phyloP scores from a whole-genome alignment of 2,113 vertebrate species.

The Oriolus oriolus region DNA sequence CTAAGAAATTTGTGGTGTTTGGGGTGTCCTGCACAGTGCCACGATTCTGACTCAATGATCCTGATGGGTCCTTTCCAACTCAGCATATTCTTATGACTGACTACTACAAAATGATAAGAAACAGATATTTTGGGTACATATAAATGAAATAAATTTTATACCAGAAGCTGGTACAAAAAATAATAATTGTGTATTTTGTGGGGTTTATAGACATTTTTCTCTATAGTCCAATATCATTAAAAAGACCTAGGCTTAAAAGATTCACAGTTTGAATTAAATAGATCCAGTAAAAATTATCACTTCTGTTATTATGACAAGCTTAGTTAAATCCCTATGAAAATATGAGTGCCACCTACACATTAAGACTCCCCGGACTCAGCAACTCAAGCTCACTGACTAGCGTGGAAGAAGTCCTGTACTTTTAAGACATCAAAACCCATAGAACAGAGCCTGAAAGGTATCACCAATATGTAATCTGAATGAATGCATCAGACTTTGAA shows the following conservation, averaged over 20 bases:
- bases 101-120: not conserved
- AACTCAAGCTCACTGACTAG: not conserved
- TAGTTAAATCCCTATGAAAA: not conserved
- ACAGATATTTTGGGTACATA: not conserved
- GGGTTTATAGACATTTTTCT: not conserved
- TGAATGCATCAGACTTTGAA: not conserved
- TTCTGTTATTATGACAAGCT: not conserved
- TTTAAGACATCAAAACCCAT: not conserved
- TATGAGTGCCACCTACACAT: not conserved
- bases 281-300: not conserved
- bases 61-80: not conserved
- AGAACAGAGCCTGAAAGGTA: not conserved
- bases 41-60: not conserved
- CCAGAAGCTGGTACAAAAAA: not conserved
- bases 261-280: not conserved
- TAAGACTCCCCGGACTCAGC: not conserved
- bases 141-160: not conserved
- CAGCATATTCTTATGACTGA: not conserved
- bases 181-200: accelerated
- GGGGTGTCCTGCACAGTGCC: not conserved
- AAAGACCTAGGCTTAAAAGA: not conserved
- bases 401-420: not conserved
- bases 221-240: not conserved
- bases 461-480: not conserved
- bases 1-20: not conserved